Percentiles rank a stretch among this genome's conserved stretches.
phyloP scores from a whole-genome alignment of 2,113 vertebrate genomes.

The Saimiri boliviensis region DNA sequence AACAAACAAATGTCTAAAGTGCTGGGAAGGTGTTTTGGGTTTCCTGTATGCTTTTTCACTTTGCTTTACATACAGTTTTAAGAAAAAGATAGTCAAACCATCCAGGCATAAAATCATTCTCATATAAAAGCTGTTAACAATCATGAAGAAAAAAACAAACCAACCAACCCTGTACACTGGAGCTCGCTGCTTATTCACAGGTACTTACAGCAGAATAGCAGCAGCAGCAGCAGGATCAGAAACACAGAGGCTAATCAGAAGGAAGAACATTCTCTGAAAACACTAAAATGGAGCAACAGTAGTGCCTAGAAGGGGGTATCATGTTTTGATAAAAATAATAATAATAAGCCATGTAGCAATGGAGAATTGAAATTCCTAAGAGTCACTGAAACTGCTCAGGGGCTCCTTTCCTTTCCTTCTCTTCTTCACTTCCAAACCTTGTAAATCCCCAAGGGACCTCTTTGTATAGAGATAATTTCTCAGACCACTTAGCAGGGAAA shows the following conservation, averaged over 20 bases:
- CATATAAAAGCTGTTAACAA: conserved; percentile 42
- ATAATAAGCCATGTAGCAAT: background rate
- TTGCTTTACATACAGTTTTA: conserved; percentile 29
- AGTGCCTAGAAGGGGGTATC: background rate
- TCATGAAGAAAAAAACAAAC: background rate
- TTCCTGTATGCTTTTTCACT: background rate
- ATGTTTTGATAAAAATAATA: background rate
- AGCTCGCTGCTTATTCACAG: background rate
- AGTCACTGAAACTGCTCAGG: background rate
- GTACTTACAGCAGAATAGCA: background rate
- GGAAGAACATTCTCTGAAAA: background rate
- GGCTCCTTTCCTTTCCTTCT: background rate
- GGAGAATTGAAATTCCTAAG: background rate
- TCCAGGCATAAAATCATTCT: conserved; percentile 76
- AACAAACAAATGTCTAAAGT: background rate
- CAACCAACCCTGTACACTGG: background rate
- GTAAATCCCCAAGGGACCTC: background rate
- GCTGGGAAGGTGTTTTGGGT: conserved; percentile 12
- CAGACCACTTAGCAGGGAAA: conserved; percentile 37
- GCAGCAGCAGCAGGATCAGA: background rate
- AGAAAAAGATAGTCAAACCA: conserved; percentile 53
- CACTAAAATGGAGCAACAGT: background rate
- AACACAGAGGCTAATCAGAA: background rate
- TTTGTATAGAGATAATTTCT: conserved; percentile 23
- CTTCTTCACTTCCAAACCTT: background rate